Evolutionary conservation across 2,888 invertebrate genomes (phyloP), one percentile per base, ranked within the genome.

Genomic region (Chaetoderma sp.): DNA sequence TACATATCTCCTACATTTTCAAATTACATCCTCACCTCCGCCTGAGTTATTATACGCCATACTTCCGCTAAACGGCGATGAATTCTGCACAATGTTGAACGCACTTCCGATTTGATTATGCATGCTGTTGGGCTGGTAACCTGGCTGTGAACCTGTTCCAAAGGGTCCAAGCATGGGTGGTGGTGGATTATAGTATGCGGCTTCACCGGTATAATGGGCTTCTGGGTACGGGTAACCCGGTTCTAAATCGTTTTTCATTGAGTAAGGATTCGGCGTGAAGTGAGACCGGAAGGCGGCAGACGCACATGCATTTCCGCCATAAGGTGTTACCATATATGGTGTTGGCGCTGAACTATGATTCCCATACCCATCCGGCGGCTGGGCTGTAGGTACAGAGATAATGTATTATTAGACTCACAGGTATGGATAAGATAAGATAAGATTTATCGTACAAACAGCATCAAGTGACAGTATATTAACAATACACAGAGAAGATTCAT

Each of bases 1-100:
- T n/a, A n/a, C n/a, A n/a, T n/a, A n/a, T n/a, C n/a, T n/a, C n/a
- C n/a, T n/a, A n/a, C n/a, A n/a, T n/a, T n/a, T n/a, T n/a, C n/a
- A n/a, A n/a, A n/a, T n/a, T n/a, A n/a, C n/a, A n/a, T n/a, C n/a
- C n/a, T n/a, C n/a, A n/a, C n/a, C n/a, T n/a, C n/a, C n/a, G n/a
- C n/a, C n/a, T n/a, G n/a, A n/a, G n/a, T n/a, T n/a, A n/a, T n/a
- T n/a, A n/a, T n/a, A n/a, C n/a, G n/a, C n/a, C n/a, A n/a, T 4
- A 47, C 25, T 25, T 16, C 49, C 23, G 4, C 21, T 13, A 30
- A 32, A 78, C 10, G 71, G 57, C 4, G 72, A 68, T 56, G 74
- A 75, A 57, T 77, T 78, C 59, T 77, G 79, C 3, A 82, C 81
- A 32, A 82, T 75, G 50, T 82, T 80, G 62, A 82, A 82, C 4